Evolutionary conservation across 2,113 vertebrate species (phyloP).

Genomic region (Aramus guarauna): DNA sequence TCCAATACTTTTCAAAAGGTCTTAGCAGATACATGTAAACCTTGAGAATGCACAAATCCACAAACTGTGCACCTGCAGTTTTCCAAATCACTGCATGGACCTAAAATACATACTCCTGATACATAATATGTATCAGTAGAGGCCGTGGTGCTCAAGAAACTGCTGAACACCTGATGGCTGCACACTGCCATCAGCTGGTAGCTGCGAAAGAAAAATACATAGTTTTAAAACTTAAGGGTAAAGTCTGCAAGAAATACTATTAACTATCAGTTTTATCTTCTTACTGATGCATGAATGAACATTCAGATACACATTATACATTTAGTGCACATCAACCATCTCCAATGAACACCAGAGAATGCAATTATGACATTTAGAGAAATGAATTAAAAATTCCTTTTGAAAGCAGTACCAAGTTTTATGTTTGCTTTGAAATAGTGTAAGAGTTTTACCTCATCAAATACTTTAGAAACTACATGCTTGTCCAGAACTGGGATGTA

Average conservation of each 20-base stretch:
- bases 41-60: not conserved
- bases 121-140: not conserved
- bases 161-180: not conserved
- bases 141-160: not conserved
- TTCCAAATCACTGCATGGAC: not conserved
- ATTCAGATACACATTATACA: not conserved
- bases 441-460: constrained; percentile 75
- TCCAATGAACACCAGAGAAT: not conserved
- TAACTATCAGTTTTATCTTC: not conserved
- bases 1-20: not conserved
- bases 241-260: not conserved
- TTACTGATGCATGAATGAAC: not conserved
- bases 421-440: not conserved
- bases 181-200: constrained; percentile 8
- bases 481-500: constrained; percentile 77
- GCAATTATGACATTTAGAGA: not conserved
- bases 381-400: not conserved
- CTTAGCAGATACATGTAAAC: not conserved
- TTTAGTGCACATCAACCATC: not conserved
- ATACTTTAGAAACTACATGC: constrained; percentile 77
- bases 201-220: not conserved
- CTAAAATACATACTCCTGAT: not conserved
- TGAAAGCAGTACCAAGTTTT: not conserved
- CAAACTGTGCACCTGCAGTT: not conserved
- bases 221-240: not conserved